phyloP scores from a whole-genome alignment of 2,888 invertebrate genomes.

The Drosophila colorata region DNA sequence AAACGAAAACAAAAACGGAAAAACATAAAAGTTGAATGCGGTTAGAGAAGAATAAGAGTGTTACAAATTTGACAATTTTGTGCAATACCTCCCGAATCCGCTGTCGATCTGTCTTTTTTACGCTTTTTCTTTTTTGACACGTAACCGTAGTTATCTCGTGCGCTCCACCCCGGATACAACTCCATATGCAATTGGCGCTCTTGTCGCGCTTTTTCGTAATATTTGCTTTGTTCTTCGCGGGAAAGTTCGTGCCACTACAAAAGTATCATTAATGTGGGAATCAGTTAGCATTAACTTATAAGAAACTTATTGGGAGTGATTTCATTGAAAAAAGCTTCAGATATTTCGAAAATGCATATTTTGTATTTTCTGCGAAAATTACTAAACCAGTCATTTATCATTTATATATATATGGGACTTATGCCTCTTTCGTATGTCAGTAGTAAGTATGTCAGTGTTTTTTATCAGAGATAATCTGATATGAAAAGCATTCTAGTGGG shows the following conservation, averaged over 20 bases:
- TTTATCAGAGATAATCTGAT: background rate
- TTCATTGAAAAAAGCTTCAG: constrained; percentile 5
- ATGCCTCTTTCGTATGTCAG: background rate
- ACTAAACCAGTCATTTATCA: background rate
- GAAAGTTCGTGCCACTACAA: constrained; percentile 99
- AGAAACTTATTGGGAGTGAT: background rate
- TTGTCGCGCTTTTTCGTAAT: constrained; percentile 99
- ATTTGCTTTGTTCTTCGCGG: constrained; percentile 99
- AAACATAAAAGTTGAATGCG: constrained; percentile 59
- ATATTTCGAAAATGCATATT: background rate
- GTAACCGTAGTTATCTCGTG: constrained; percentile 99
- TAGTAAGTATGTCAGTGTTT: constrained; percentile 3
- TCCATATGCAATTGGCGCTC: constrained; percentile 99
- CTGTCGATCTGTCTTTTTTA: constrained; percentile 98
- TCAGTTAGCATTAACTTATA: constrained; percentile 28
- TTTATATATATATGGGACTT: background rate
- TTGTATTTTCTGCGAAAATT: background rate
- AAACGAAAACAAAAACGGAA: constrained; percentile 33
- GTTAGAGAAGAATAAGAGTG: constrained; percentile 53
- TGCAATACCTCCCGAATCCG: constrained; percentile 97
- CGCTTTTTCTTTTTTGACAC: constrained; percentile 99
- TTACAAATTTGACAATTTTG: constrained; percentile 77
- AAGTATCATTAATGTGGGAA: constrained; percentile 81
- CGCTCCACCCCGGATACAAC: constrained; percentile 99
- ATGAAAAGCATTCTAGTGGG: constrained; percentile 1